These are phyloP conservation scores for Acronicta psi DNA, from an alignment of 2,888 invertebrate species.

Conservation along the genomic window DNA sequence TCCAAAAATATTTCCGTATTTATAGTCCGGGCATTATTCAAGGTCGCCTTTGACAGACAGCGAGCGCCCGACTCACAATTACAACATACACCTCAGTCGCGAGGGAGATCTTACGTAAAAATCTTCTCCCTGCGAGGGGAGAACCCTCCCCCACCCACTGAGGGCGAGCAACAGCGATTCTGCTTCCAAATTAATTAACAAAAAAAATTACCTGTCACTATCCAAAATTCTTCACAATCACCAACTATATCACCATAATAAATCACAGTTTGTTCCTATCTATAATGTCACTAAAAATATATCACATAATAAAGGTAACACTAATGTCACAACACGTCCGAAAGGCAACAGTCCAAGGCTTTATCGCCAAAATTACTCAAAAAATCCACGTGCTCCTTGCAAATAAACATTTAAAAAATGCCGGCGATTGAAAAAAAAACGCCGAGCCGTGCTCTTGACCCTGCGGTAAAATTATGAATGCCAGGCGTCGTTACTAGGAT, in stretches of 20 bases:
- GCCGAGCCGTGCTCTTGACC: constrained; percentile 85
- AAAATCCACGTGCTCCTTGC: constrained; percentile 83
- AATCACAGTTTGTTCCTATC: constrained; percentile 88
- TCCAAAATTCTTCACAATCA: constrained; percentile 80
- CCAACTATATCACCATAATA: constrained; percentile 87
- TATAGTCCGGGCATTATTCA: constrained; percentile 82
- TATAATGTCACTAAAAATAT: constrained; percentile 85
- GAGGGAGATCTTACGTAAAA: constrained; percentile 81
- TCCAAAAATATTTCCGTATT: constrained; percentile 87
- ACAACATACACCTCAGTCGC: constrained; percentile 69
- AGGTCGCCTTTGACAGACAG: constrained; percentile 84
- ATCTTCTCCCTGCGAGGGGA: constrained; percentile 59
- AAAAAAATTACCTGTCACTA: constrained; percentile 79
- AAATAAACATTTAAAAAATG: constrained; percentile 86
- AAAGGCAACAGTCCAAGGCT: constrained; percentile 87
- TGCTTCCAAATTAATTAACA: constrained; percentile 71
- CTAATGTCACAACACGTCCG: constrained; percentile 88
- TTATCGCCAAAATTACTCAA: constrained; percentile 81
- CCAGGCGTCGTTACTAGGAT: constrained; percentile 86
- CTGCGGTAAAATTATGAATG: constrained; percentile 88
- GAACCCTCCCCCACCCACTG: constrained; percentile 52
- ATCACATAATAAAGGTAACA: constrained; percentile 88
- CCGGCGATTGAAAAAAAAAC: constrained; percentile 76
- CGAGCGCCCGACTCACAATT: constrained; percentile 71
- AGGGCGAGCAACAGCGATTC: constrained; percentile 57